Evolutionary conservation across 2,113 vertebrate genomes (phyloP).

Genomic region (Cricetomys ansorgei): DNA sequence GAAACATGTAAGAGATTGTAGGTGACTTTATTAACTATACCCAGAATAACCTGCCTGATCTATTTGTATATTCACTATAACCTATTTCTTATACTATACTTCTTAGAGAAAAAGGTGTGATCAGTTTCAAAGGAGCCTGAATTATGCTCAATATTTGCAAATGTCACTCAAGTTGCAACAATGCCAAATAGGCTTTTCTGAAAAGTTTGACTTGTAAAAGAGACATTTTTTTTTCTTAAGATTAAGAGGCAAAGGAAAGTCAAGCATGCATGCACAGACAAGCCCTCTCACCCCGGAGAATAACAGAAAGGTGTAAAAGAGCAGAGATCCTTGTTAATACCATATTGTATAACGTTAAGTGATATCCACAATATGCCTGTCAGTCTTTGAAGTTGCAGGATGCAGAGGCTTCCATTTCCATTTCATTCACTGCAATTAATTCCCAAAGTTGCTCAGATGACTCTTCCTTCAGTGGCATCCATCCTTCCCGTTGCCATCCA

Average conservation of each 20-base stretch:
- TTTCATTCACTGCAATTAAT: neutral
- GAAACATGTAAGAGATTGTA: neutral
- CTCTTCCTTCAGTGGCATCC: neutral
- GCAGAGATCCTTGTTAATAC: neutral
- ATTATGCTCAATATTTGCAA: constrained; percentile 72
- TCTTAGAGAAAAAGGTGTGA: constrained; percentile 52
- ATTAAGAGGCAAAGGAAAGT: neutral
- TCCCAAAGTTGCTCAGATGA: neutral
- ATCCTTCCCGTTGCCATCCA: neutral
- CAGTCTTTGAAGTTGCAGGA: neutral
- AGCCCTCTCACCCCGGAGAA: neutral
- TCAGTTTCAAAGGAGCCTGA: constrained; percentile 68
- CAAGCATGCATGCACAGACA: neutral
- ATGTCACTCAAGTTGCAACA: constrained; percentile 61
- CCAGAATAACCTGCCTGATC: constrained; percentile 45
- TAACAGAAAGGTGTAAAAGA: constrained; percentile 32
- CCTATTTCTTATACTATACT: constrained; percentile 54
- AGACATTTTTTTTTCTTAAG: neutral
- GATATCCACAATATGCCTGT: neutral
- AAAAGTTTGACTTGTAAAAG: constrained; percentile 53
- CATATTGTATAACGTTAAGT: neutral
- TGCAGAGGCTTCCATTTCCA: neutral
- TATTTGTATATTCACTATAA: constrained; percentile 29
- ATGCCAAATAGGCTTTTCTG: neutral
- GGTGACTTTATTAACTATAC: constrained; percentile 21